A percentile compares a stretch with the other conserved stretches of the same genome.
Evolutionary conservation across 2,888 invertebrate genomes (phyloP).

Genomic region (Mythimna loreyi): DNA sequence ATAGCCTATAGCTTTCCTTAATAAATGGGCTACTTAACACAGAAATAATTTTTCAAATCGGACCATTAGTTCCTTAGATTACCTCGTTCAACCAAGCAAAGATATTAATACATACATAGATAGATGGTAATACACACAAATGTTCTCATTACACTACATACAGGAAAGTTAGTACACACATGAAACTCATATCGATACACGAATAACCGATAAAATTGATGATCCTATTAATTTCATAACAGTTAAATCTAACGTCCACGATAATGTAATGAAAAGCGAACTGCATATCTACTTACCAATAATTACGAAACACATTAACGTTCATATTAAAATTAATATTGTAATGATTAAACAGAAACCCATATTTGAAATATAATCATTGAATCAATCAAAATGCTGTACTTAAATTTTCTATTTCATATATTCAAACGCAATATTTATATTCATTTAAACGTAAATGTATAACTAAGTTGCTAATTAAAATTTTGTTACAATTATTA

Average conservation of each 20-base stretch:
- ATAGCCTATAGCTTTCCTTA: no score
- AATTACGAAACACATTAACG: slow-evolving; percentile 31
- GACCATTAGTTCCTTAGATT: no score
- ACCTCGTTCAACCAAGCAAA: no score
- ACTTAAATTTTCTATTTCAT: slow-evolving; percentile 3
- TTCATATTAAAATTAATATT: slow-evolving; percentile 13
- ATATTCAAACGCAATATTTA: slow-evolving; percentile 26
- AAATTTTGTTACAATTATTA: slow-evolving; percentile 47
- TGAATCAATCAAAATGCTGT: slow-evolving; percentile 25
- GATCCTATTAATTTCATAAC: slow-evolving; percentile 6
- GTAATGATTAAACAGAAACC: slow-evolving; percentile 17
- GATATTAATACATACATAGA: no score
- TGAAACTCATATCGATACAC: slow-evolving; percentile 1
- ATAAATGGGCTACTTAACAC: no score
- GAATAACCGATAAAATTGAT: not conserved
- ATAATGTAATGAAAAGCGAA: slow-evolving; percentile 22
- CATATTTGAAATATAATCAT: slow-evolving; percentile 10
- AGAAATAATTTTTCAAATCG: no score
- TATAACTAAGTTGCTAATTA: slow-evolving; percentile 12
- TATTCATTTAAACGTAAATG: slow-evolving; percentile 17
- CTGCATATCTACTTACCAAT: not conserved
- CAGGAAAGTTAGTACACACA: not conserved
- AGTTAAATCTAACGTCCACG: slow-evolving; percentile 16
- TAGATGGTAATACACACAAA: no score
- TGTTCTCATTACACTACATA: not conserved